Evolutionary conservation across 2,113 vertebrate genomes (phyloP).

Genomic region (Butorides virescens): DNA sequence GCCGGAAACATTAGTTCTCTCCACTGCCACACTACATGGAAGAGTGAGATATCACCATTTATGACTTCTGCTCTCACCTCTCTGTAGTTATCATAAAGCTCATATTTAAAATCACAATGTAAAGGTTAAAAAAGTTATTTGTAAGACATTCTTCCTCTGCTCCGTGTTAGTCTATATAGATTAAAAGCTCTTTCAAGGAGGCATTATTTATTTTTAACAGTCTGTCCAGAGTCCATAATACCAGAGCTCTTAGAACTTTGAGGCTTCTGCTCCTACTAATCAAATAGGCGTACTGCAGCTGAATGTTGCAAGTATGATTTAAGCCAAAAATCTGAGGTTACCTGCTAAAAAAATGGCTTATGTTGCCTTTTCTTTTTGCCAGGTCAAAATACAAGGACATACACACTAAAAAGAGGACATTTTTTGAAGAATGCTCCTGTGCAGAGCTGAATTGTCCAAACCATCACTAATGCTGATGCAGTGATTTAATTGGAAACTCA

Average conservation of each 20-base stretch:
- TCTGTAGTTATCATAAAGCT: not conserved
- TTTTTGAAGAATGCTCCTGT: not conserved
- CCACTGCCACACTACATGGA: not conserved
- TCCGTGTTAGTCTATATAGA: not conserved
- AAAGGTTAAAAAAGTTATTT: not conserved
- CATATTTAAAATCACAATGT: not conserved
- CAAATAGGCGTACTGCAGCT: not conserved
- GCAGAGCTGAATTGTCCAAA: not conserved
- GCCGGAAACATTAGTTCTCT: not conserved
- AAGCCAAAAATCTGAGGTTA: not conserved
- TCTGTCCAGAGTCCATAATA: not conserved
- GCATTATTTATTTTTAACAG: not conserved
- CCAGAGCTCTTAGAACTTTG: not conserved
- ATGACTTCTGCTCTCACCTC: not conserved
- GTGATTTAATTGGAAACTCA: not conserved
- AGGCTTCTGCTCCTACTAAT: not conserved
- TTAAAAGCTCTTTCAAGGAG: not conserved
- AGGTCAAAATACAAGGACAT: not conserved
- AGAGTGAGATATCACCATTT: not conserved
- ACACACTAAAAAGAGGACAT: not conserved
- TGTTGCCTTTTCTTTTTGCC: not conserved
- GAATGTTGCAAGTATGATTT: not conserved
- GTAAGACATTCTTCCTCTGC: not conserved
- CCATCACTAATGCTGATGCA: not conserved
- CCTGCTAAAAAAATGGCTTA: not conserved